A percentile compares a stretch with the other conserved stretches of the same genome.
Conservation (phyloP, 1,140 invertebrate genomes). For the Microvelia longipes region DNA sequence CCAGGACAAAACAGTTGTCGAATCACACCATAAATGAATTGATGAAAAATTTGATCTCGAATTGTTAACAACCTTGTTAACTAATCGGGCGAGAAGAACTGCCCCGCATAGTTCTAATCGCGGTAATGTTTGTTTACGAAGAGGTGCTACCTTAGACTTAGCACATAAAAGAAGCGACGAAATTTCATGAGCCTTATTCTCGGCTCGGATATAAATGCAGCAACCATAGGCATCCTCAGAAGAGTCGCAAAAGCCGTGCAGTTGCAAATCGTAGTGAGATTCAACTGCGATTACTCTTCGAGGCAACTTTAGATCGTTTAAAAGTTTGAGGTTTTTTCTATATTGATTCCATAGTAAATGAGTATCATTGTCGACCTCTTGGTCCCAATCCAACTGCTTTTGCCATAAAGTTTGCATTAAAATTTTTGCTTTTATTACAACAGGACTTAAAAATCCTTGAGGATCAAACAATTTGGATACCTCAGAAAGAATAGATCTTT, state of each 20-base stretch:
- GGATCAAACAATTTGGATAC: not conserved
- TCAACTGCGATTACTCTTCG: not conserved
- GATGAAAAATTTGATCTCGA: not conserved
- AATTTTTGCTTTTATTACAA: not conserved
- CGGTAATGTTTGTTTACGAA: not conserved
- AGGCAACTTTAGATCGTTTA: not conserved
- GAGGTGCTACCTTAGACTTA: not conserved
- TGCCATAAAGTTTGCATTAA: not conserved
- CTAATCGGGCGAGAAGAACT: not conserved
- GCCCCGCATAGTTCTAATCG: not conserved
- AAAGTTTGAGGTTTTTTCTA: not conserved
- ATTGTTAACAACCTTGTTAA: not conserved
- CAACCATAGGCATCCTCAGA: not conserved
- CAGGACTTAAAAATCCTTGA: not conserved
- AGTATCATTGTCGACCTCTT: not conserved
- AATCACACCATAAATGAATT: not conserved
- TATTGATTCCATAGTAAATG: not conserved
- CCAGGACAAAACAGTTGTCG: not conserved
- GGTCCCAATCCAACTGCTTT: not conserved
- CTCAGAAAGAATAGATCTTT: not conserved
- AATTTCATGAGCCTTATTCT: not conserved
- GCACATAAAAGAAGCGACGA: not conserved
- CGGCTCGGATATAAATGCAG: not conserved
- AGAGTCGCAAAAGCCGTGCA: not conserved
- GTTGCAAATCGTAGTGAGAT: not conserved